A percentile compares a stretch with the other conserved stretches of the same genome.
phyloP scores from a whole-genome alignment of 2,797 vertebrate species.

The Sardinella longiceps region DNA sequence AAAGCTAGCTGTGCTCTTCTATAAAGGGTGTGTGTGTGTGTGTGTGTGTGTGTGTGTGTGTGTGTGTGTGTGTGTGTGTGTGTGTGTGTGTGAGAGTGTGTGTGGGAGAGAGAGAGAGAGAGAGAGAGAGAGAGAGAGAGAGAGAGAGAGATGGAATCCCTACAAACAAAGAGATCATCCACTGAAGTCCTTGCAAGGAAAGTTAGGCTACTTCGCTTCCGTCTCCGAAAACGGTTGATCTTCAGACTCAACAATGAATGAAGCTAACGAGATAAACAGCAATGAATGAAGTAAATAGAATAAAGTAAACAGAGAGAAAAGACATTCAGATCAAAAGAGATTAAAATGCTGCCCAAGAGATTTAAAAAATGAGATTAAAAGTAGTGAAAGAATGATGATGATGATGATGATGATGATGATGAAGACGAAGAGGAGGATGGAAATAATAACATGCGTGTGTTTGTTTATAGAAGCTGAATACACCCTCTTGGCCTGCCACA shows the following conservation, averaged over 20 bases:
- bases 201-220: too few species aligned
- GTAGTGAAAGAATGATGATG: neutral
- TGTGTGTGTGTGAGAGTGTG: too few species aligned
- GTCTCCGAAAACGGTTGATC: too few species aligned
- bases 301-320: too few species aligned
- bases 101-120: too few species aligned
- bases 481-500: neutral
- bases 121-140: neutral
- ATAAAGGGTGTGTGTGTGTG: neutral
- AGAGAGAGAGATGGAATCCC: neutral
- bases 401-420: neutral
- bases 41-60: too few species aligned
- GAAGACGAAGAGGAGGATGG: neutral
- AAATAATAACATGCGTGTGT: neutral
- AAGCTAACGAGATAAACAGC: too few species aligned
- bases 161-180: neutral
- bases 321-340: too few species aligned
- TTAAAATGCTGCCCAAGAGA: too few species aligned
- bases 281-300: too few species aligned
- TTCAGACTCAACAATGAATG: too few species aligned
- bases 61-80: too few species aligned
- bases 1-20: neutral
- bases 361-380: neutral
- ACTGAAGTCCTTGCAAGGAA: neutral
- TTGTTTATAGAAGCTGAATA: neutral